Base-by-base conservation (phyloP, 2,888 invertebrate species). In the Gryllus longicercus region DNA sequence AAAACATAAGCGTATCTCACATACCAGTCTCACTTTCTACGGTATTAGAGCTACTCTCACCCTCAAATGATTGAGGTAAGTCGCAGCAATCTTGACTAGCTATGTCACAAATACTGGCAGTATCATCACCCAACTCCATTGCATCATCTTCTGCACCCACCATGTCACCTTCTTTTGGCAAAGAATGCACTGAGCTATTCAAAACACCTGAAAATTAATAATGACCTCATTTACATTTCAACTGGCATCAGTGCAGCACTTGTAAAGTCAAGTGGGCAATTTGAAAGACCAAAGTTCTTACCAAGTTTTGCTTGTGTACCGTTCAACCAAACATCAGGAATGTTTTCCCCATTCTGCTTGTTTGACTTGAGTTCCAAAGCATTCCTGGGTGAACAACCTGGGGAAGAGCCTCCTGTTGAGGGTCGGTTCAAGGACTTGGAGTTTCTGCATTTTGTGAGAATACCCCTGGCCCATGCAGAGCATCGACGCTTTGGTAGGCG, bases 1-100 rank as follows among this genome's bases (percentile, higher is more conserved):
- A 63, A 63, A 14, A 63, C n/a, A 63, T 12, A 63, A 63, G 63
- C 63, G 12, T 63, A 14, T 63, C n/a, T 63, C 14, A 63, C 63
- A 63, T 63, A 63, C 80, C 80, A 79, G 74, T 78, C 78, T 75
- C 75, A 51, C 51, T 76, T 11, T 76, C 80, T 74, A 49, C 79
- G 50, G 51, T 50, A 21, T 76, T 21, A 49, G 63, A 63, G 76
- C 77, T 75, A 51, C 38, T 50, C 50, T 79, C 79, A 21, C 63
- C 75, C 63, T 63, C 63, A 63, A 63, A 63, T 63, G 63, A 18
- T 75, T 75, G 75, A 25, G 75, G 75, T 75, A 75, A 21, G 21
- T 75, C 75, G 18, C 23, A 21, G 50, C 75, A 78, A 51, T 80
- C 78, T 78, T 80, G 80, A 80, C 80, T 80, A 78, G 80, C 80